These are phyloP conservation scores for Cynaeus angustus DNA, from an alignment of 2,888 invertebrate species.

Conservation along the genomic window DNA sequence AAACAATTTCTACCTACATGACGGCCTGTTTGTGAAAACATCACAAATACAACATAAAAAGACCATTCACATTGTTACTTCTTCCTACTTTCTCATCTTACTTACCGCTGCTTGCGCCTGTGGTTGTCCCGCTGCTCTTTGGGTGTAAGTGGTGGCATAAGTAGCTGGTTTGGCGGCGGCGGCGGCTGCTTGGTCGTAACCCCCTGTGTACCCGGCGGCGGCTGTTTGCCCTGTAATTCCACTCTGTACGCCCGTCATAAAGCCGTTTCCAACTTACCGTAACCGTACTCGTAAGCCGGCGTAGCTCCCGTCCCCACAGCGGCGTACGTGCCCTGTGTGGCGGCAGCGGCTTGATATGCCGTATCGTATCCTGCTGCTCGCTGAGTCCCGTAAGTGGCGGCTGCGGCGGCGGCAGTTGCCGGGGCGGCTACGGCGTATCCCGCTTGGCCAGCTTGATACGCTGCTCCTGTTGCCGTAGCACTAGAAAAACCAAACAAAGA, in stretches of 20 bases:
- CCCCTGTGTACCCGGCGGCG: constrained; percentile 79
- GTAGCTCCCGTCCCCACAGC: constrained; percentile 73
- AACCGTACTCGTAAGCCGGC: constrained; percentile 81
- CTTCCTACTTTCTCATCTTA: no score
- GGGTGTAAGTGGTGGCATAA: constrained; percentile 82
- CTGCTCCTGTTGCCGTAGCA: constrained; percentile 83
- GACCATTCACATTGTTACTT: no score
- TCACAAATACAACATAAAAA: no score
- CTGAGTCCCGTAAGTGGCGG: constrained; percentile 88
- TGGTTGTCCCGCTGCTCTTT: constrained; percentile 71
- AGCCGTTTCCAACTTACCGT: constrained; percentile 74
- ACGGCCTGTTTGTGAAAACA: no score
- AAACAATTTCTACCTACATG: no score
- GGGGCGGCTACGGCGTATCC: constrained; percentile 89
- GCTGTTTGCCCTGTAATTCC: constrained; percentile 76
- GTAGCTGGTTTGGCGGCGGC: constrained; percentile 80
- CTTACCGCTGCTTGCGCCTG: constrained; percentile 70
- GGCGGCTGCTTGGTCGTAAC: constrained; percentile 73
- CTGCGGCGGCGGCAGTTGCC: constrained; percentile 87
- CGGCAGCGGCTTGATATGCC: constrained; percentile 87
- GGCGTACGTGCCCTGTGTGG: constrained; percentile 82
- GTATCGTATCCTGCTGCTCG: constrained; percentile 88
- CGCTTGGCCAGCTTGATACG: constrained; percentile 88
- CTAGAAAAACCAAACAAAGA: constrained; percentile 67
- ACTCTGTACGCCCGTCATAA: neutral